These are phyloP conservation scores for Diorhabda elongata DNA, from an alignment of 1,140 invertebrate genomes.

Conservation along the genomic window DNA sequence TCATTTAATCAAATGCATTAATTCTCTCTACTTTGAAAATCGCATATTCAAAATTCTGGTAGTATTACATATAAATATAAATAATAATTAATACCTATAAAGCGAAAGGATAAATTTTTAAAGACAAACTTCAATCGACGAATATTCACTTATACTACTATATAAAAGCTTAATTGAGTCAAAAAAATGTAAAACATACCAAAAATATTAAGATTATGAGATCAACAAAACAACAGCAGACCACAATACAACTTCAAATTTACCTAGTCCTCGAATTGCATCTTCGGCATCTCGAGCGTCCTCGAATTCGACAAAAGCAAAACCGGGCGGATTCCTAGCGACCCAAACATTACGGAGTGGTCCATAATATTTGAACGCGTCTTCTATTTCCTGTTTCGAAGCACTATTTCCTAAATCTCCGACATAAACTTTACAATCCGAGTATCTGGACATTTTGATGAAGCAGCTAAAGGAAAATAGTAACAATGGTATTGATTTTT, in stretches of 20 bases:
- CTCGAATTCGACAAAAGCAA: conserved; percentile 96
- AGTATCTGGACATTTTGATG: conserved; percentile 67
- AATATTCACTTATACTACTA: too few species aligned
- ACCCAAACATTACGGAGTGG: conserved; percentile 92
- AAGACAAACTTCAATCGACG: too few species aligned
- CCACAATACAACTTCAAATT: conserved; percentile 31
- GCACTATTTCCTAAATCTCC: conserved; percentile 87
- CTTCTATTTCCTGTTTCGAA: conserved; percentile 87
- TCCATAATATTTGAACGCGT: conserved; percentile 93
- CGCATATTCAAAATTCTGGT: too few species aligned
- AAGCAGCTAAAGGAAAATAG: conserved; percentile 9
- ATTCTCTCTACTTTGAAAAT: too few species aligned
- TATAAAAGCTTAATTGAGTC: too few species aligned
- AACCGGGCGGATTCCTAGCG: conserved; percentile 86
- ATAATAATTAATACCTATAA: too few species aligned
- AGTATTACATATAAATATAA: too few species aligned
- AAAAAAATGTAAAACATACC: background rate
- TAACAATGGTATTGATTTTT: conserved; percentile 8
- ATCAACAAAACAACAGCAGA: background rate
- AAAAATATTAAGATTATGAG: background rate
- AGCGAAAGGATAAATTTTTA: too few species aligned
- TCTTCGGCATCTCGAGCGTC: conserved; percentile 87
- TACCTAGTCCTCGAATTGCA: conserved; percentile 74
- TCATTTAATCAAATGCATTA: too few species aligned
- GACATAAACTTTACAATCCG: conserved; percentile 95